Evolutionary conservation across 2,797 vertebrate genomes (phyloP).

Genomic region (Columba guinea): DNA sequence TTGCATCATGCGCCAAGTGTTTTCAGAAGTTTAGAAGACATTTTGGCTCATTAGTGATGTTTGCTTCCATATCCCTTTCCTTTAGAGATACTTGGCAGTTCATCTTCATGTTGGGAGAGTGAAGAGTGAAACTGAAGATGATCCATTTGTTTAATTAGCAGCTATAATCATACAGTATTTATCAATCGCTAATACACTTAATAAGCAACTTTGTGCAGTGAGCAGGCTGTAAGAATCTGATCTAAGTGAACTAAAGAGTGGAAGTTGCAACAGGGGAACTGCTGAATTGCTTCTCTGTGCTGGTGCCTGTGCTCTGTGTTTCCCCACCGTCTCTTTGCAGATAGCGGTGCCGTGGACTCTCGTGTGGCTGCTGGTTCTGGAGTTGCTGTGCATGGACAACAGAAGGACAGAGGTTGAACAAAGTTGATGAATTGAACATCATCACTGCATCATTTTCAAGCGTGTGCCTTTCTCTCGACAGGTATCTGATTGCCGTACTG

Average conservation of each 20-base stretch:
- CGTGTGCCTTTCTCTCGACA: not conserved
- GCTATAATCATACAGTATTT: not conserved
- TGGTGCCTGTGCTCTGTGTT: not conserved
- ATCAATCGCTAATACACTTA: not conserved
- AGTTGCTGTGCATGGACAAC: not conserved
- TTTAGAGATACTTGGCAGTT: not conserved
- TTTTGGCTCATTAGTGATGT: not conserved
- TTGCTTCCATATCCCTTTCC: not conserved
- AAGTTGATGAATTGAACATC: not conserved
- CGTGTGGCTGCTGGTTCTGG: not conserved
- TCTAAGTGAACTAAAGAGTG: not conserved
- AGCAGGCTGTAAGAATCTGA: not conserved
- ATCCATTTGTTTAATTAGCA: not conserved
- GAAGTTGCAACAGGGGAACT: not conserved
- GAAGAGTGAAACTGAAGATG: not conserved
- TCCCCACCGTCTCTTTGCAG: not conserved
- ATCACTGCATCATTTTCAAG: not conserved
- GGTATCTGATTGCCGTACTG: not conserved
- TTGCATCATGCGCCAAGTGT: not conserved
- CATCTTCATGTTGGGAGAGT: not conserved
- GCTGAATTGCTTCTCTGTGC: not conserved
- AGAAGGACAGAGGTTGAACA: not conserved
- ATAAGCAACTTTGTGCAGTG: not conserved
- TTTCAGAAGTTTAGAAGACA: not conserved
- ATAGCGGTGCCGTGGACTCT: fast-evolving